Evolutionary conservation across 1,140 invertebrate species (phyloP).

Genomic region (Scaptodrosophila lebanonensis): DNA sequence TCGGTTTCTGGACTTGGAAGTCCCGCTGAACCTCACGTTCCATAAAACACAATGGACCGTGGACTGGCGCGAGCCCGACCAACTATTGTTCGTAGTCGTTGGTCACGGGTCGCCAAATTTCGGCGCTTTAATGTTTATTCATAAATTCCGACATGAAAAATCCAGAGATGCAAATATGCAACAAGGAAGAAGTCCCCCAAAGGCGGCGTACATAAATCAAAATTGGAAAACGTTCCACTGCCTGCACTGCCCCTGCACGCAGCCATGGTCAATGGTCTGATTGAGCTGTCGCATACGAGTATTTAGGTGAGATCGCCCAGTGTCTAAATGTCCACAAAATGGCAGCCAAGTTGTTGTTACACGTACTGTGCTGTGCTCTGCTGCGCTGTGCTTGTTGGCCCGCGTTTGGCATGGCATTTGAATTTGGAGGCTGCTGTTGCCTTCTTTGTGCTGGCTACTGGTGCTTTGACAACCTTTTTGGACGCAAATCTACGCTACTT

Average conservation of each 20-base stretch:
- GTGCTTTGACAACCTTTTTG: slow-evolving; percentile 25
- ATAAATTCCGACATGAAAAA: slow-evolving; percentile 73
- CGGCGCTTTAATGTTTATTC: slow-evolving; percentile 73
- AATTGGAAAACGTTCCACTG: slow-evolving; percentile 40
- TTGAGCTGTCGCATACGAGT: slow-evolving; percentile 71
- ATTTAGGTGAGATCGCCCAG: slow-evolving; percentile 68
- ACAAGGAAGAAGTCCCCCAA: slow-evolving; percentile 52
- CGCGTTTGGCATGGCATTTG: slow-evolving; percentile 44
- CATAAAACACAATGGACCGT: slow-evolving; percentile 71
- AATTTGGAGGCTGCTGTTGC: slow-evolving; percentile 45
- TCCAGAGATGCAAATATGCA: no score
- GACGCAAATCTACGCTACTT: slow-evolving; percentile 15
- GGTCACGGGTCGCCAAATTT: slow-evolving; percentile 51
- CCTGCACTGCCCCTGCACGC: slow-evolving; percentile 44
- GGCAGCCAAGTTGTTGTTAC: not conserved
- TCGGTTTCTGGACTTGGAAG: slow-evolving; percentile 40
- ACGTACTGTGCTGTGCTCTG: not conserved
- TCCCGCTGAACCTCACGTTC: slow-evolving; percentile 70
- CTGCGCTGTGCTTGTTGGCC: not conserved
- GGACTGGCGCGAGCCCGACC: slow-evolving; percentile 35
- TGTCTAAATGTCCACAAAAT: slow-evolving; percentile 35
- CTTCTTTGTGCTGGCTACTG: slow-evolving; percentile 32
- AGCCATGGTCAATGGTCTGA: slow-evolving; percentile 70
- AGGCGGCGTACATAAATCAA: slow-evolving; percentile 56
- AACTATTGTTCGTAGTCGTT: slow-evolving; percentile 66